phyloP scores from a whole-genome alignment of 2,113 vertebrate genomes.

The Desmodus rotundus region DNA sequence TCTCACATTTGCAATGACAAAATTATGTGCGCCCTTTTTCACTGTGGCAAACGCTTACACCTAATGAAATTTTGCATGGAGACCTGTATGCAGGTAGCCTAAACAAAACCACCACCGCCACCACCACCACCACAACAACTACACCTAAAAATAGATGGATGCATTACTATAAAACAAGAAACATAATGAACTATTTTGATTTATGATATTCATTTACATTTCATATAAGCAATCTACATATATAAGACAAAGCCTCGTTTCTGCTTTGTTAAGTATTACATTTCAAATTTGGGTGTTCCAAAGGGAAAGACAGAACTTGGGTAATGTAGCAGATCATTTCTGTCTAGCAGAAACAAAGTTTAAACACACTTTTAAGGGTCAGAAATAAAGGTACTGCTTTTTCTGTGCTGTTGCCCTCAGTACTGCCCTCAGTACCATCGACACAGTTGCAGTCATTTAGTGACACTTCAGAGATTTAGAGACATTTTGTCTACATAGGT shows the following conservation, averaged over 20 bases:
- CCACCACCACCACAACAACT: neutral
- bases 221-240: constrained; percentile 76
- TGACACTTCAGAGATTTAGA: neutral
- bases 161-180: constrained; percentile 68
- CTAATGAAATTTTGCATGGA: neutral
- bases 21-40: neutral
- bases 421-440: neutral
- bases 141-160: constrained; percentile 58
- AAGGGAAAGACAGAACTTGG: constrained; percentile 34
- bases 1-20: neutral
- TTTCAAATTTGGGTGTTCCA: constrained; percentile 61
- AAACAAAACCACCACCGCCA: neutral
- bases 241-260: constrained; percentile 59
- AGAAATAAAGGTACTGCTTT: neutral
- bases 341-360: constrained; percentile 56
- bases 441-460: neutral
- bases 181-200: constrained; percentile 74
- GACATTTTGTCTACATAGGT: neutral
- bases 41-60: neutral
- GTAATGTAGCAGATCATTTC: constrained; percentile 67
- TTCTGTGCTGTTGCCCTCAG: neutral
- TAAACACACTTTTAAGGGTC: constrained; percentile 49
- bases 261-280: constrained; percentile 69
- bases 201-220: constrained; percentile 77
- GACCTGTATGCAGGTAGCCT: neutral